phyloP scores from a whole-genome alignment of 2,888 invertebrate genomes.

The Colostygia pectinataria region DNA sequence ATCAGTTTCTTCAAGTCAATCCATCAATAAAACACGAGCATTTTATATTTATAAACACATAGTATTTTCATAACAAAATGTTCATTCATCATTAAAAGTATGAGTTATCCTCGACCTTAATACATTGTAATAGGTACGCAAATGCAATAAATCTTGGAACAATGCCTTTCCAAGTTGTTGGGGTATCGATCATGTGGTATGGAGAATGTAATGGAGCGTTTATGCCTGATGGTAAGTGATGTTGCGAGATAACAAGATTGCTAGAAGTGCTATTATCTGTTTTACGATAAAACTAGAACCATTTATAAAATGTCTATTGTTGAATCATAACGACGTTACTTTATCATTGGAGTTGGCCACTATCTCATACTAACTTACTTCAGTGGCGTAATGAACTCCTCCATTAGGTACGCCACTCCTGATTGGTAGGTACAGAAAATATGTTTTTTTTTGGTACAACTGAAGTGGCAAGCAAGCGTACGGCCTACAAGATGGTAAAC shows the following conservation, averaged over 20 bases:
- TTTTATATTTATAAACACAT: too few species aligned
- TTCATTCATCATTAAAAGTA: conserved; percentile 3
- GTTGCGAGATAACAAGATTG: conserved; percentile 15
- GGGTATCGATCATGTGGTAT: conserved; percentile 28
- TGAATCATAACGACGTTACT: too few species aligned
- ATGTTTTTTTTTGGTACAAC: too few species aligned
- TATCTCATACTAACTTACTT: too few species aligned
- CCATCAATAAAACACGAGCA: too few species aligned
- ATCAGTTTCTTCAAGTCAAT: too few species aligned
- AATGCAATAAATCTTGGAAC: conserved; percentile 14
- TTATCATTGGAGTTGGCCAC: too few species aligned
- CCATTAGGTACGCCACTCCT: too few species aligned
- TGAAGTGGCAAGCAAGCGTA: too few species aligned
- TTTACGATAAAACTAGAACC: conserved; percentile 14
- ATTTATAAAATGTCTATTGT: conserved; percentile 20
- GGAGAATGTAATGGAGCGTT: conserved; percentile 21
- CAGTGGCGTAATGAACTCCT: too few species aligned
- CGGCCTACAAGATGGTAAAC: too few species aligned
- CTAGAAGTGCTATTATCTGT: conserved; percentile 13
- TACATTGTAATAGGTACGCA: conserved; percentile 5
- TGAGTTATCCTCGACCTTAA: conserved; percentile 5
- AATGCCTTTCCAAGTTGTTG: conserved; percentile 18
- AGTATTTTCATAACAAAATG: conserved; percentile 3
- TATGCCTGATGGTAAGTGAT: conserved; percentile 4
- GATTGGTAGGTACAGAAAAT: too few species aligned